Conservation (phyloP, 2,888 invertebrate species). For the Pilophorus perplexus region DNA sequence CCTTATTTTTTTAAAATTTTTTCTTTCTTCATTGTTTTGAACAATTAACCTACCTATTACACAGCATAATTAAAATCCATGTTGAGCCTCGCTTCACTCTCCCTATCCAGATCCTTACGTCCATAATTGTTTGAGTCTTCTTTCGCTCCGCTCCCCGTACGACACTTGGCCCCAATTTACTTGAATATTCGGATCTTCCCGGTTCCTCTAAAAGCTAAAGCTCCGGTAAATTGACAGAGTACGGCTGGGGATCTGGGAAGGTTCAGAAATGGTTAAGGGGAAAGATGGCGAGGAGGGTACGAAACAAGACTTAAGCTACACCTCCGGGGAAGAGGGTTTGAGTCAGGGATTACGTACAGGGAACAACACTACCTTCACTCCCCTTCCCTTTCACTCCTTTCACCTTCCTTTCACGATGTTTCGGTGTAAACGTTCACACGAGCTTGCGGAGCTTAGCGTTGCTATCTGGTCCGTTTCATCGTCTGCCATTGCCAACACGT, state of each 20-base stretch:
- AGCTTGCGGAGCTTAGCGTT: constrained; percentile 21
- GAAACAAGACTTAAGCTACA: constrained; percentile 8
- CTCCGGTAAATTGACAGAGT: constrained; percentile 36
- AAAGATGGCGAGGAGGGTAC: neutral
- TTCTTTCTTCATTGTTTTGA: no score
- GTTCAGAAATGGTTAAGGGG: no score
- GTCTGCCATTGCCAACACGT: constrained; percentile 34
- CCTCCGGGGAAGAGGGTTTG: constrained; percentile 10
- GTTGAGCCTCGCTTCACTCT: no score
- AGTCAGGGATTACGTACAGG: constrained; percentile 23
- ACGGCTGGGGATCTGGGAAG: neutral
- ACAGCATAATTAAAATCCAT: no score
- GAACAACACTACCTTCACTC: constrained; percentile 33
- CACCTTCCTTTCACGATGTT: neutral
- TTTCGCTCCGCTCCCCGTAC: no score
- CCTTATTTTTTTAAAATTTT: no score
- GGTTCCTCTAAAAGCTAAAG: constrained; percentile 22
- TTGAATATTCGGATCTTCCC: neutral
- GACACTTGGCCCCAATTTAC: constrained; percentile 27
- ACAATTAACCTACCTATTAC: no score
- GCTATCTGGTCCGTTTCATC: constrained; percentile 35
- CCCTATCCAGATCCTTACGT: no score
- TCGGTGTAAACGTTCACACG: constrained; percentile 38
- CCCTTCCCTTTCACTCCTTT: neutral
- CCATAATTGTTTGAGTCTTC: no score